Evolutionary conservation across 2,797 vertebrate genomes (phyloP).

Genomic region (Xenopus petersii): DNA sequence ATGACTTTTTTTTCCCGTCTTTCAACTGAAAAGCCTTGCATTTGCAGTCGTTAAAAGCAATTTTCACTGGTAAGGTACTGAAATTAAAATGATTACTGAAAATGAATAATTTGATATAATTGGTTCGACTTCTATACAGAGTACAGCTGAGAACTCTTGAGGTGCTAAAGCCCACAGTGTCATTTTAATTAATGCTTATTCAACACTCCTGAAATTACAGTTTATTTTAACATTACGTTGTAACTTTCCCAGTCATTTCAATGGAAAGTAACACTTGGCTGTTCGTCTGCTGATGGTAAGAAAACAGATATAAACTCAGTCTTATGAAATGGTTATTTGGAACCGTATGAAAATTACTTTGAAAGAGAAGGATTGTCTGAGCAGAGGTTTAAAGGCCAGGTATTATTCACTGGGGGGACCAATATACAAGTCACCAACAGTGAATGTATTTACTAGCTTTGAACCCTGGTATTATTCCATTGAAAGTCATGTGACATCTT

Average conservation of each 20-base stretch:
- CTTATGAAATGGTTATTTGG: no score
- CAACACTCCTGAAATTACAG: slow-evolving; percentile 20
- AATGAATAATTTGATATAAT: slow-evolving; percentile 34
- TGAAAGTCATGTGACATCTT: no score
- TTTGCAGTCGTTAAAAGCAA: slow-evolving; percentile 11
- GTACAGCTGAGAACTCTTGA: not conserved
- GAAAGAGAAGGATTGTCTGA: not conserved
- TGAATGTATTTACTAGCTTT: no score
- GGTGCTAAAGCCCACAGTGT: slow-evolving; percentile 12
- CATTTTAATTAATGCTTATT: slow-evolving; percentile 33
- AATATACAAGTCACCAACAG: no score
- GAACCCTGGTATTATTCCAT: no score
- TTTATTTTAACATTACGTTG: slow-evolving; percentile 16
- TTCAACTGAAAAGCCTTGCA: slow-evolving; percentile 4
- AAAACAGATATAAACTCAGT: no score
- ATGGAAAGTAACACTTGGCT: no score
- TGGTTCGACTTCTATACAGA: slow-evolving; percentile 7
- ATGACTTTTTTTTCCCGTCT: not conserved
- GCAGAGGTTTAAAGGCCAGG: no score
- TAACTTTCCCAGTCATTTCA: not conserved
- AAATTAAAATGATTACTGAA: slow-evolving; percentile 37
- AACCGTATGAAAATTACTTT: no score
- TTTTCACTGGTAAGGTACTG: slow-evolving; percentile 15
- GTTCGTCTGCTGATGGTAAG: no score
- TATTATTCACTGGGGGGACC: no score